Base-by-base conservation (phyloP, 2,888 invertebrate species). In the Euplexia lucipara region DNA sequence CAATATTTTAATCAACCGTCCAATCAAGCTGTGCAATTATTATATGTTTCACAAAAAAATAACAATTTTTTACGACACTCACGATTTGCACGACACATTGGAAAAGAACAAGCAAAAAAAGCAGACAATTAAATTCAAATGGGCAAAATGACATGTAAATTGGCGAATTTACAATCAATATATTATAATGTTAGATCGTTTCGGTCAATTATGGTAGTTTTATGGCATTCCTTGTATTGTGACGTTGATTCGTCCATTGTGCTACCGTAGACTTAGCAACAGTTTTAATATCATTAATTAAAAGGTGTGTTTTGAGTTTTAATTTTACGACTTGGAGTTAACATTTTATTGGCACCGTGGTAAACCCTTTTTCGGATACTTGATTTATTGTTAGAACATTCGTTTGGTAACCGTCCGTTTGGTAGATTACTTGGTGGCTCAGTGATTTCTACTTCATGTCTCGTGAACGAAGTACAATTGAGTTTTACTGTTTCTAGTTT, bases 121-220 rank as follows among this genome's bases (percentile, higher is more conserved):
- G 83, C 48, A 85, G 72, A 88, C 86, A 89, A 88, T 88, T 85
- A 88, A 87, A 88, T 81, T 83, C 68, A 77, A 81, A 73, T 83
- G 81, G 70, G 85, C 78, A 67, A 86, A 90, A 91, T 89, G 79
- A 86, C 79, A 92, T 93, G 92, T 85, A 91, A 94, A 93, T 93
- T 88, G 85, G 82, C 86, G 88, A 88, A 91, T 93, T 92, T 89
- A 92, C 86, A 92, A 93, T 90, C 91, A 87, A 88, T 90, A 89
- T 87, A 69, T 68, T 66, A 68, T 59, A 68, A 48, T 37, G 35
- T 83, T 78, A 75, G 79, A 83, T 84, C 83, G 87, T 88, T 89
- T 86, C 75, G 83, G 81, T 87, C 86, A 88, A 90, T 91, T 89
- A 90, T 90, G 84, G 83, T 79, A 78, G 87, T 90, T 91, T 92